These are phyloP conservation scores for Tauraco hartlaubi DNA, from an alignment of 2,797 vertebrate genomes.

Conservation along the genomic window DNA sequence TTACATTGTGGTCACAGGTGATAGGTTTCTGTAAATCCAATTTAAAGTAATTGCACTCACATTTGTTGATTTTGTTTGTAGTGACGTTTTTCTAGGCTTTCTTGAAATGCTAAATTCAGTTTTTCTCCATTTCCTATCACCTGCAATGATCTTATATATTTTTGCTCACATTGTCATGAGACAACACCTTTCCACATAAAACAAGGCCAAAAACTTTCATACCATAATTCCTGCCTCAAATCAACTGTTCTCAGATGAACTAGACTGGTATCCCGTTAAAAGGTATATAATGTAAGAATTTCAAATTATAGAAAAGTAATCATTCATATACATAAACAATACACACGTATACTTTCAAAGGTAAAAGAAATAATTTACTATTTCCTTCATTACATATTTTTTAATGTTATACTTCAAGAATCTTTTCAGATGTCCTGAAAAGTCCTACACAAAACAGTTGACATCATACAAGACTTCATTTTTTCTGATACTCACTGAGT, in stretches of 20 bases:
- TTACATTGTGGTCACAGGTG: not conserved
- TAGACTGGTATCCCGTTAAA: not conserved
- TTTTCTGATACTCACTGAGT: not conserved
- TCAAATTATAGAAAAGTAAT: not conserved
- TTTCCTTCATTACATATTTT: not conserved
- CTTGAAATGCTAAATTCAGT: not conserved
- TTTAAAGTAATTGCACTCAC: not conserved
- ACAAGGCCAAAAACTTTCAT: not conserved
- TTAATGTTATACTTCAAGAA: not conserved
- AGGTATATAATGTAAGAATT: not conserved
- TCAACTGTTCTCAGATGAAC: not conserved
- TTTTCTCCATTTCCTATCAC: not conserved
- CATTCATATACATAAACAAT: not conserved
- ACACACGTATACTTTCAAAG: not conserved
- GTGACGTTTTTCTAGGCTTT: not conserved
- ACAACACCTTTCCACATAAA: not conserved
- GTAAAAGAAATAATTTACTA: not conserved
- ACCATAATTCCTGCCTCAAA: not conserved
- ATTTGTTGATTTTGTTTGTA: not conserved
- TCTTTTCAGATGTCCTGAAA: not conserved
- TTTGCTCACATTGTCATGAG: fast-evolving
- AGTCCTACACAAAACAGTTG: not conserved
- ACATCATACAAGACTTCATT: not conserved
- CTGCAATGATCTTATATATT: not conserved
- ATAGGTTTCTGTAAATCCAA: not conserved